These are phyloP conservation scores for Indri indri DNA, from an alignment of 2,113 vertebrate genomes.

Conservation along the genomic window DNA sequence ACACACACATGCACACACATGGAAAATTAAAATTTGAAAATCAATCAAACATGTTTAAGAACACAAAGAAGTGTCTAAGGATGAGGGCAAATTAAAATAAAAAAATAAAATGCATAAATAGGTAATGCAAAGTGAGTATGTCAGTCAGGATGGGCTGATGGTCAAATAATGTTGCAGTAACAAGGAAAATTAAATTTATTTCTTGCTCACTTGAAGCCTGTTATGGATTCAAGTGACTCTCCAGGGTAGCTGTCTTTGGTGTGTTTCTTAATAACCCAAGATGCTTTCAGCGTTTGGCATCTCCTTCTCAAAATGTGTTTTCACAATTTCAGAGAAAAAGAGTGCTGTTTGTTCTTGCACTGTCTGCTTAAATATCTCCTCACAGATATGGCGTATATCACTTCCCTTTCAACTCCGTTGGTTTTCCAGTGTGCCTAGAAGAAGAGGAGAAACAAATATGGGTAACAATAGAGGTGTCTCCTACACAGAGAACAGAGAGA, in stretches of 20 bases:
- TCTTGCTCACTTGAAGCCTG: background rate
- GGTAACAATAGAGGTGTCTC: background rate
- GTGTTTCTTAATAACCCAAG: background rate
- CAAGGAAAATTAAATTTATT: background rate
- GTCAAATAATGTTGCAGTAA: background rate
- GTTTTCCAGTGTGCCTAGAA: background rate
- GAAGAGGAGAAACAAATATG: background rate
- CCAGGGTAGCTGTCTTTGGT: background rate
- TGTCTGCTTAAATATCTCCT: background rate
- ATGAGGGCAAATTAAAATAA: background rate
- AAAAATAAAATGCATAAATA: background rate
- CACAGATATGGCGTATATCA: background rate
- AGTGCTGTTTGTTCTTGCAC: background rate
- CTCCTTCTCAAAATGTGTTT: background rate
- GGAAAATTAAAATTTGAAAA: background rate
- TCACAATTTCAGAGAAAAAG: background rate
- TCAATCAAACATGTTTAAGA: background rate
- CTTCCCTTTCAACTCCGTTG: background rate
- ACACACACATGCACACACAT: background rate
- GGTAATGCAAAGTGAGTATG: background rate
- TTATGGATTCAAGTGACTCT: background rate
- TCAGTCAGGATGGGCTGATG: background rate
- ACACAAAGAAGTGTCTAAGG: background rate
- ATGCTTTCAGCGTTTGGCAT: background rate
- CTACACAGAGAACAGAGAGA: background rate